Percentiles rank a stretch among this genome's conserved stretches.
phyloP scores from a whole-genome alignment of 2,113 vertebrate species.

The Numida meleagris region DNA sequence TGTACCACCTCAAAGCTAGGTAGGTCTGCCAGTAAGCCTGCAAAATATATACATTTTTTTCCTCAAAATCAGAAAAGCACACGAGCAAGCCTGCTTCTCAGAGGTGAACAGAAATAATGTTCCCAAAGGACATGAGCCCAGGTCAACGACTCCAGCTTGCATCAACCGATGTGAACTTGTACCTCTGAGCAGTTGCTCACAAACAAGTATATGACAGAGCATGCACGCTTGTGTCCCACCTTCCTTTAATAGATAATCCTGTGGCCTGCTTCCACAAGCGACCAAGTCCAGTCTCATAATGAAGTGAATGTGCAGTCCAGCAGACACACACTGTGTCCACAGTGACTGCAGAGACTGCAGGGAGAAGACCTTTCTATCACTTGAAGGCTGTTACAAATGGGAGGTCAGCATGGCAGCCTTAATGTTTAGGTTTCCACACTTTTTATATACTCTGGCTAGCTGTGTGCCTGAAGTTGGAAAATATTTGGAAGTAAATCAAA shows the following conservation, averaged over 20 bases:
- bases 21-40: not conserved
- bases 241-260: not conserved
- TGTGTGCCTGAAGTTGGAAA: conserved; percentile 60
- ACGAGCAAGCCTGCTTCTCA: not conserved
- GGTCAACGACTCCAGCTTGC: not conserved
- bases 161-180: not conserved
- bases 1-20: not conserved
- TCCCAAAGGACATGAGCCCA: not conserved
- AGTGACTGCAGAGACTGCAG: not conserved
- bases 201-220: not conserved
- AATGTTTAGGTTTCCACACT: conserved; percentile 54
- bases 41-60: not conserved
- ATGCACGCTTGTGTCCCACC: not conserved
- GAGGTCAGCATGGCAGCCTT: conserved; percentile 31
- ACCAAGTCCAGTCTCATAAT: not conserved
- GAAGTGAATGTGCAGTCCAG: conserved; percentile 10
- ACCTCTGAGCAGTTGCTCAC: not conserved
- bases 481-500: conserved; percentile 63
- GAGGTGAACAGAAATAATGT: not conserved
- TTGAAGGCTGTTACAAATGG: conserved; percentile 21
- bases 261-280: not conserved
- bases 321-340: not conserved
- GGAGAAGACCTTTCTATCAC: conserved; percentile 15
- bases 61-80: not conserved
- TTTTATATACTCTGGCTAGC: conserved; percentile 46